Evolutionary conservation across 2,888 invertebrate species (phyloP).

Genomic region (Xestia sexstrigata): DNA sequence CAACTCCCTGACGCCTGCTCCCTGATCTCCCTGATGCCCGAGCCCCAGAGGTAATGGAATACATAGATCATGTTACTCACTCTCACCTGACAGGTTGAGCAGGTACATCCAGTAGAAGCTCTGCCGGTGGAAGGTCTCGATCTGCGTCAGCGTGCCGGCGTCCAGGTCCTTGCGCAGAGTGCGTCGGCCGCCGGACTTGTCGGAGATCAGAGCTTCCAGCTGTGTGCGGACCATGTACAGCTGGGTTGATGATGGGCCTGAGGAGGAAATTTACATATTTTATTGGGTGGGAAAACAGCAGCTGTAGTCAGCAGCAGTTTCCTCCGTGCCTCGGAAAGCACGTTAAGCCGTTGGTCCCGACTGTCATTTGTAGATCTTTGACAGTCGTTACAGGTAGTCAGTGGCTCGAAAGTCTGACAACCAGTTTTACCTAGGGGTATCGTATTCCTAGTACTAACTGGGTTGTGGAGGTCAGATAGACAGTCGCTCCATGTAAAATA

Average conservation of each 20-base stretch:
- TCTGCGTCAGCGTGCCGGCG: slow-evolving; percentile 97
- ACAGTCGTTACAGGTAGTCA: too few relatives aligned
- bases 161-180: slow-evolving; percentile 99
- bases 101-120: slow-evolving; percentile 99
- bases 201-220: slow-evolving; percentile 99
- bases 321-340: too few relatives aligned
- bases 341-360: too few relatives aligned
- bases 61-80: background rate
- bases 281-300: too few relatives aligned
- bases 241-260: slow-evolving; percentile 97
- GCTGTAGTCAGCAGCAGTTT: too few relatives aligned
- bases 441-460: too few relatives aligned
- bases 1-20: background rate
- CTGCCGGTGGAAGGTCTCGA: slow-evolving; percentile 98
- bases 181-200: slow-evolving; percentile 98
- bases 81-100: slow-evolving; percentile 93
- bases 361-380: too few relatives aligned
- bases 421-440: too few relatives aligned
- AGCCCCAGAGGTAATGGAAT: background rate
- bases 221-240: slow-evolving; percentile 99
- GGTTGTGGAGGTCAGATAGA: too few relatives aligned
- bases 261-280: background rate
- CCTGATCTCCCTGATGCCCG: background rate
- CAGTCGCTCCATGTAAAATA: too few relatives aligned
- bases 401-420: too few relatives aligned